phyloP scores from a whole-genome alignment of 2,888 invertebrate genomes.

The Mythimna albipuncta region DNA sequence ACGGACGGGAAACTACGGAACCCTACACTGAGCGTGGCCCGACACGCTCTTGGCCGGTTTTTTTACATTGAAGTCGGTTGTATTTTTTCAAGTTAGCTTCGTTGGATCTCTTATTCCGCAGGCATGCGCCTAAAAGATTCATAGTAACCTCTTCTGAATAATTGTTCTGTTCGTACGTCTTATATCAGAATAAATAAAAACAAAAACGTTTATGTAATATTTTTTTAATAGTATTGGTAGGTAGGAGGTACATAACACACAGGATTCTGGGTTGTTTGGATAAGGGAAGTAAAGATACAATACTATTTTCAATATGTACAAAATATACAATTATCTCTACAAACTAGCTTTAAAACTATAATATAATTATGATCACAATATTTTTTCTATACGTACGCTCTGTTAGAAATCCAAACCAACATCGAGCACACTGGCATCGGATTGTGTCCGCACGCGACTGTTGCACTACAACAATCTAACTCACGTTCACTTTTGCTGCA shows the following conservation, averaged over 20 bases:
- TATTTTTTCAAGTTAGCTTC: too few species aligned
- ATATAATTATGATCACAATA: slow-evolving; percentile 91
- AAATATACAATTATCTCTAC: slow-evolving; percentile 90
- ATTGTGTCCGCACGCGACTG: slow-evolving; percentile 77
- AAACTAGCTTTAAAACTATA: slow-evolving; percentile 88
- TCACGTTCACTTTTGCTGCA: slow-evolving; percentile 88
- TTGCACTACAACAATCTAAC: slow-evolving; percentile 81
- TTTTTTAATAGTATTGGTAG: slow-evolving; percentile 92
- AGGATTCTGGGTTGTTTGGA: slow-evolving; percentile 90
- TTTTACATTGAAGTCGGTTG: too few species aligned
- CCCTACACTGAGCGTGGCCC: too few species aligned
- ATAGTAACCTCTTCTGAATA: too few species aligned
- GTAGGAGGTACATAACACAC: slow-evolving; percentile 91
- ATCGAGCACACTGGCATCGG: slow-evolving; percentile 70
- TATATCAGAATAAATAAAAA: slow-evolving; percentile 64
- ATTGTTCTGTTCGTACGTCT: neutral
- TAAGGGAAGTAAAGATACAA: slow-evolving; percentile 91
- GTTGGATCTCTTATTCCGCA: too few species aligned
- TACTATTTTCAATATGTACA: slow-evolving; percentile 91
- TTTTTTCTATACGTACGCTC: slow-evolving; percentile 88
- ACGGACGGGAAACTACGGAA: too few species aligned
- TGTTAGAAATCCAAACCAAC: slow-evolving; percentile 79
- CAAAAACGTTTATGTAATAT: slow-evolving; percentile 86
- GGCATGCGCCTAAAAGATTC: too few species aligned
- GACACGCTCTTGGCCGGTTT: too few species aligned